These are phyloP conservation scores for Eueides isabella DNA, from an alignment of 1,140 invertebrate genomes.

Conservation along the genomic window DNA sequence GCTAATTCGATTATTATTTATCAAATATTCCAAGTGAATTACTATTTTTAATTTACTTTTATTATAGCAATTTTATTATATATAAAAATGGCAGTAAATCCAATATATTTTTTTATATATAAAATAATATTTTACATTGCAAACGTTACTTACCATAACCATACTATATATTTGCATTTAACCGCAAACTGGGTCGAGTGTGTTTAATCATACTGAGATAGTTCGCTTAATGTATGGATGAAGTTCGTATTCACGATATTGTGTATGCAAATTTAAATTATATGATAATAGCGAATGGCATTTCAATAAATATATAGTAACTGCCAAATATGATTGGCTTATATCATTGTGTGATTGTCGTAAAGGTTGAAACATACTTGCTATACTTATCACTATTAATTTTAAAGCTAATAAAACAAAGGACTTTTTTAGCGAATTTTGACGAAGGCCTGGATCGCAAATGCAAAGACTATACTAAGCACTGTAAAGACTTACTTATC, in stretches of 20 bases:
- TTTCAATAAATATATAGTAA: constrained; percentile 41
- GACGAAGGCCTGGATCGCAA: too few relatives aligned
- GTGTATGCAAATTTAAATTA: constrained; percentile 55
- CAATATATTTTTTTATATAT: neutral
- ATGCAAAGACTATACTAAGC: too few relatives aligned
- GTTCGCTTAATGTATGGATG: constrained; percentile 35
- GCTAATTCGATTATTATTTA: too few relatives aligned
- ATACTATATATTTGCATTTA: constrained; percentile 13
- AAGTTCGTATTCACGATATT: constrained; percentile 42
- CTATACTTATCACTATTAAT: neutral
- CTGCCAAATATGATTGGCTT: constrained; percentile 7
- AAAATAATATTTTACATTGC: neutral
- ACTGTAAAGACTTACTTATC: too few relatives aligned
- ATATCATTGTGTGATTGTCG: neutral
- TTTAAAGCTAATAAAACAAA: too few relatives aligned
- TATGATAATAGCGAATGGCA: constrained; percentile 53
- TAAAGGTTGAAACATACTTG: neutral
- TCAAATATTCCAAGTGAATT: too few relatives aligned
- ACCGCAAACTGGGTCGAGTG: constrained; percentile 37
- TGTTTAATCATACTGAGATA: constrained; percentile 43
- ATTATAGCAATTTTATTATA: too few relatives aligned
- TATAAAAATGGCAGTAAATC: too few relatives aligned
- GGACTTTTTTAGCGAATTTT: too few relatives aligned
- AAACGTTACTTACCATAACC: neutral
- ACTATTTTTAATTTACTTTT: too few relatives aligned